Conservation (phyloP, 2,113 vertebrate species). For the Pollachius pollachius region DNA sequence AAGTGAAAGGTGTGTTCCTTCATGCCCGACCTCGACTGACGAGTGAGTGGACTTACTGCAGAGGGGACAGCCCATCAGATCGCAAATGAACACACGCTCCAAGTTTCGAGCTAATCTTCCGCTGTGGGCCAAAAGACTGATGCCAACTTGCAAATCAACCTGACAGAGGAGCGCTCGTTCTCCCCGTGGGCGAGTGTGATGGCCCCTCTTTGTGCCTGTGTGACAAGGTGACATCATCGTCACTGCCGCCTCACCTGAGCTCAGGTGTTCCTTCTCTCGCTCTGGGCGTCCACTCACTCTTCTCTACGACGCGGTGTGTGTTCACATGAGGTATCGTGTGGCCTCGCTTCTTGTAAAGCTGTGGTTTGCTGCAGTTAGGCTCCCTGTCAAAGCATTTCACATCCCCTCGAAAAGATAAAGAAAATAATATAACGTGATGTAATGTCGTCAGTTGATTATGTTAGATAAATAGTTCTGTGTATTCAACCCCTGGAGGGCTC, state of each 20-base stretch:
- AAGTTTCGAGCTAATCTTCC: not conserved
- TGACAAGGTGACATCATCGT: too few relatives aligned
- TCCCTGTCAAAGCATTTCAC: not conserved
- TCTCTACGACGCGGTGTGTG: not conserved
- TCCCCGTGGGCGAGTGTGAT: not conserved
- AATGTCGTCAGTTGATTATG: not conserved
- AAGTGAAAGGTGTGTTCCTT: too few relatives aligned
- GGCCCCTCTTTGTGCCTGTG: not conserved
- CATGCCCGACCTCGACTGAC: not conserved
- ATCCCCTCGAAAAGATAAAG: not conserved
- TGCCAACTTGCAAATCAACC: not conserved
- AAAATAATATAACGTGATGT: not conserved
- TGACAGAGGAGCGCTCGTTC: not conserved
- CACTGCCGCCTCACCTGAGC: too few relatives aligned
- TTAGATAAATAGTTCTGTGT: not conserved
- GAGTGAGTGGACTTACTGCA: slow-evolving; percentile 9
- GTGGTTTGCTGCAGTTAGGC: not conserved
- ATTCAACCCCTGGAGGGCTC: not conserved
- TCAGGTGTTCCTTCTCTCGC: not conserved
- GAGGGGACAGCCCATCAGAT: not conserved
- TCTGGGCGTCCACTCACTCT: not conserved
- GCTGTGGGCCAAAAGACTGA: slow-evolving; percentile 2
- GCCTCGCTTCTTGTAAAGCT: not conserved
- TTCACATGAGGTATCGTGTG: not conserved
- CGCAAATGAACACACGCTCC: not conserved